A percentile compares a stretch with the other conserved stretches of the same genome.
Conservation (phyloP, 2,113 vertebrate species). For the Motacilla tschutschensis region DNA sequence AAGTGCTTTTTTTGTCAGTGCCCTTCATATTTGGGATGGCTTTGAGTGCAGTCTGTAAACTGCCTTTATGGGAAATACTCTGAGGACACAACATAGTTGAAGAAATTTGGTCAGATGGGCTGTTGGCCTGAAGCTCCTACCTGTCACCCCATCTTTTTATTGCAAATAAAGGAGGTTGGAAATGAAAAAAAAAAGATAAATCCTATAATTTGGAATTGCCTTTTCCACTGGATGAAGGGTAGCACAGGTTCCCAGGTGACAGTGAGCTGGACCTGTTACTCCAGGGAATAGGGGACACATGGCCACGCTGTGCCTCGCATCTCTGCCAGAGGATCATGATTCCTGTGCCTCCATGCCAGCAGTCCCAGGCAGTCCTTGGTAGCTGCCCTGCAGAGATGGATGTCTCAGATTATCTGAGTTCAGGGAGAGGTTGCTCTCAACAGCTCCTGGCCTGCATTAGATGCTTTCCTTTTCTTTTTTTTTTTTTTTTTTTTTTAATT, state of each 20-base stretch:
- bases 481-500: not conserved
- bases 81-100: not conserved
- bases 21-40: not conserved
- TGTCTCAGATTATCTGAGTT: not conserved
- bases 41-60: not conserved
- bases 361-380: fast-evolving
- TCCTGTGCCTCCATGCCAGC: not conserved
- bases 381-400: not conserved
- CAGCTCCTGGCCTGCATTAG: not conserved
- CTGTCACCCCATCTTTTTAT: not conserved
- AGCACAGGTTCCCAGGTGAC: not conserved
- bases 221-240: not conserved
- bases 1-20: not conserved
- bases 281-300: fast-evolving
- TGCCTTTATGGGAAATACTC: not conserved
- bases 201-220: not conserved
- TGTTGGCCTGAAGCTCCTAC: not conserved
- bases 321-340: not conserved
- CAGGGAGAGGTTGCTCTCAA: not conserved
- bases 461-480: not conserved
- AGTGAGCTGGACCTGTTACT: not conserved
- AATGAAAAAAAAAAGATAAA: not conserved
- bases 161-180: not conserved
- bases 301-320: fast-evolving
- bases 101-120: not conserved